Evolutionary conservation across 1,140 invertebrate genomes (phyloP).

Genomic region (Drepana arcuata): DNA sequence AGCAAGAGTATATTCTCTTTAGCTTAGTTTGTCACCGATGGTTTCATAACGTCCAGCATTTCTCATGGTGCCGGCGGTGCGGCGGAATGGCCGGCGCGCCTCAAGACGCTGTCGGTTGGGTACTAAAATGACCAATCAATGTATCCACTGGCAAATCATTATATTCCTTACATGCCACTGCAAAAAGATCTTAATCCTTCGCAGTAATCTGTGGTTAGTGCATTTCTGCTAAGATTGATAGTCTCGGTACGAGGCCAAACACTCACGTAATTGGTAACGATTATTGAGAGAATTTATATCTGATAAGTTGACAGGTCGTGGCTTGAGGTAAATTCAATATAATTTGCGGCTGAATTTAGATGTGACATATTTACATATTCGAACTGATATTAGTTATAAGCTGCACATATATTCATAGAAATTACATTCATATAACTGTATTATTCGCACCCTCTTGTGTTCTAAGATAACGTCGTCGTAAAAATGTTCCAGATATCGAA

Average conservation of each 20-base stretch:
- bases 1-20: too few species aligned
- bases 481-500: too few species aligned
- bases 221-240: constrained; percentile 34
- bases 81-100: constrained; percentile 23
- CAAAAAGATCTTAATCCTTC: constrained; percentile 47
- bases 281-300: constrained; percentile 62
- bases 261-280: constrained; percentile 59
- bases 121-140: constrained; percentile 36
- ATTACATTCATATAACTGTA: too few species aligned
- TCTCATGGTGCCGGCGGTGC: constrained; percentile 22
- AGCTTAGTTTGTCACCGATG: constrained; percentile 27
- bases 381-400: too few species aligned
- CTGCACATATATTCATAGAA: too few species aligned
- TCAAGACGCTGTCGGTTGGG: constrained; percentile 17
- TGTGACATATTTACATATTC: constrained; percentile 42
- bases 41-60: constrained; percentile 41
- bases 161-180: constrained; percentile 32
- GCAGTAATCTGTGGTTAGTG: constrained; percentile 19
- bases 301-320: constrained; percentile 49
- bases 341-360: constrained; percentile 37
- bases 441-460: too few species aligned
- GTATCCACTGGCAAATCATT: constrained; percentile 31
- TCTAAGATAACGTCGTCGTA: too few species aligned
- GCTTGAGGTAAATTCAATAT: constrained; percentile 52
- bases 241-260: constrained; percentile 37